These are phyloP conservation scores for Platycheirus rosarum DNA, from an alignment of 2,888 invertebrate species.

Conservation along the genomic window DNA sequence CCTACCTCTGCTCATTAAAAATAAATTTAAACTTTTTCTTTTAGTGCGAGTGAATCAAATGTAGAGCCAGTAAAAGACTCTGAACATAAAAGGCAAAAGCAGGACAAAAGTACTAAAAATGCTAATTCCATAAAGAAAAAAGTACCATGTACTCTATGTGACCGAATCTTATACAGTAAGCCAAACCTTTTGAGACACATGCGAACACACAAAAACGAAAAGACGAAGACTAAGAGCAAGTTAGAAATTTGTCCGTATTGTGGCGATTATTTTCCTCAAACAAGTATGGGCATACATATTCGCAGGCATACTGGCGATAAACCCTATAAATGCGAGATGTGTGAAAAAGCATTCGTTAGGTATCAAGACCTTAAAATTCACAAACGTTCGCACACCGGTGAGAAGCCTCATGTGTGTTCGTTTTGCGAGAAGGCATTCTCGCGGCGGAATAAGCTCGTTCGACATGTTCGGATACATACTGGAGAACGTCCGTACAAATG, in stretches of 20 bases:
- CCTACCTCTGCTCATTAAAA: neutral
- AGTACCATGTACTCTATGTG: slow-evolving; percentile 76
- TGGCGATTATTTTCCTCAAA: slow-evolving; percentile 85
- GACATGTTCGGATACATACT: slow-evolving; percentile 85
- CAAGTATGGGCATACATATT: slow-evolving; percentile 86
- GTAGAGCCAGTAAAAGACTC: neutral
- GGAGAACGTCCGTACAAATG: slow-evolving; percentile 85
- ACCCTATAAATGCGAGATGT: slow-evolving; percentile 85
- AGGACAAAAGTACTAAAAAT: slow-evolving; percentile 24
- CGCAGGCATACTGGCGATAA: slow-evolving; percentile 87
- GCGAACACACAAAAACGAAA: slow-evolving; percentile 82
- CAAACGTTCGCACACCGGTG: slow-evolving; percentile 85
- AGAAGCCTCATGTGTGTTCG: slow-evolving; percentile 83
- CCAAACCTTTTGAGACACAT: slow-evolving; percentile 85
- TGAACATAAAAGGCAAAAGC: neutral
- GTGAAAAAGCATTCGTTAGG: slow-evolving; percentile 85
- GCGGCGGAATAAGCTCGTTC: slow-evolving; percentile 85
- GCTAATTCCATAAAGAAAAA: slow-evolving; percentile 1
- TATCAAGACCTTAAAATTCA: slow-evolving; percentile 85
- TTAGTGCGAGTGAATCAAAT: slow-evolving; percentile 6
- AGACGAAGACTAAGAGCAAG: slow-evolving; percentile 75
- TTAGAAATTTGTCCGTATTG: slow-evolving; percentile 85
- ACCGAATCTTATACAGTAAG: slow-evolving; percentile 84
- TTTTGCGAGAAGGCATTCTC: slow-evolving; percentile 83
- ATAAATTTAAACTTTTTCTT: neutral